These are phyloP conservation scores for Etia nguti DNA, from an alignment of 2,113 vertebrate genomes.

Conservation along the genomic window DNA sequence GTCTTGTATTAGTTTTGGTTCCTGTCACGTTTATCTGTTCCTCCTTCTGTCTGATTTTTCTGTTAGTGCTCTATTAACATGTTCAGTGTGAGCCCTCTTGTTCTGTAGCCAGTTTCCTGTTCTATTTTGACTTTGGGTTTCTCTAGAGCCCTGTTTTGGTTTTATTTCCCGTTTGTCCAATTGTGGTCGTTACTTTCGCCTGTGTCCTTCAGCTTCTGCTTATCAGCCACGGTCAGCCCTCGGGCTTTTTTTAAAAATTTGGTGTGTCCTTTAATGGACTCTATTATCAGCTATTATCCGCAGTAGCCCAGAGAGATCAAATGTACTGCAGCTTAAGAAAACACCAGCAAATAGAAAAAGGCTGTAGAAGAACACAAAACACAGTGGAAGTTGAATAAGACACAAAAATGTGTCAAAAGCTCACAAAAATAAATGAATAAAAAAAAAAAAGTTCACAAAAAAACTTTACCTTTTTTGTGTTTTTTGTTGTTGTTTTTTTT, in stretches of 20 bases:
- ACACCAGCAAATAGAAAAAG: background rate
- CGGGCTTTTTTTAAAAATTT: background rate
- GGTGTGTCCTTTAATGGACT: background rate
- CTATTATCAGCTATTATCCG: background rate
- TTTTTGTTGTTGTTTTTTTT: background rate
- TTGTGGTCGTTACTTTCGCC: background rate
- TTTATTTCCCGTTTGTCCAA: background rate
- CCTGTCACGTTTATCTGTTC: background rate
- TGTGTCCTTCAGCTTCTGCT: background rate
- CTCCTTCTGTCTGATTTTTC: background rate
- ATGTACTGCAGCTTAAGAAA: background rate
- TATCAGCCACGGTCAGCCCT: background rate
- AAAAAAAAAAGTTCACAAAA: background rate
- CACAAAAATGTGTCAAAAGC: background rate
- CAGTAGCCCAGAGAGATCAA: rapidly evolving
- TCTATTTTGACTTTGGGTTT: background rate
- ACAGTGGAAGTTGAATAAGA: background rate
- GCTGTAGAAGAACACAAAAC: background rate
- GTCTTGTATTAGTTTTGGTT: background rate
- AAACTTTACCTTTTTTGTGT: background rate
- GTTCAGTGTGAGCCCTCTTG: background rate
- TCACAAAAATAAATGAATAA: background rate
- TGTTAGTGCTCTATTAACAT: background rate
- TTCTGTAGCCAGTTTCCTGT: background rate
- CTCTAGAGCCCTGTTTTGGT: background rate